phyloP scores from a whole-genome alignment of 1,140 invertebrate genomes.

The Danaus melanippus region DNA sequence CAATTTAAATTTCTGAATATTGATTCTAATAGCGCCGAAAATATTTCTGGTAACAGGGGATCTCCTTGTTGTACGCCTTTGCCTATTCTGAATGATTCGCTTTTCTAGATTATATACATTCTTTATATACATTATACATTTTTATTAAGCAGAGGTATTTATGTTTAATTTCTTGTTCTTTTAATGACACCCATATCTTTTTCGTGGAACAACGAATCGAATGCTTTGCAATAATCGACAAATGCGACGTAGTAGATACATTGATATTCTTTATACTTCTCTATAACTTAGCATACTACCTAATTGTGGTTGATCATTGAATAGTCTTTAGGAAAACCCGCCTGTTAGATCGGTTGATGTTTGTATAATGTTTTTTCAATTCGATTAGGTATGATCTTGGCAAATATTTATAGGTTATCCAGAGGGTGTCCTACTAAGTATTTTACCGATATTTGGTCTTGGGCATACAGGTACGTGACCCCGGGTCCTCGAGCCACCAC shows the following conservation, averaged over 20 bases:
- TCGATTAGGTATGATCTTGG: too few species aligned
- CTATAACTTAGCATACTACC: conserved; percentile 12
- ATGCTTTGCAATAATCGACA: conserved; percentile 24
- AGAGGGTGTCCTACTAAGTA: too few species aligned
- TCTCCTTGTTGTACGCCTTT: conserved; percentile 23
- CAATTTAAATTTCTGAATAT: too few species aligned
- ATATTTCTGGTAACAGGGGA: conserved; percentile 14
- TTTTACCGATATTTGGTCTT: too few species aligned
- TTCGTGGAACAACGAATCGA: conserved; percentile 18
- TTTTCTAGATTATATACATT: too few species aligned
- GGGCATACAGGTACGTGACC: too few species aligned
- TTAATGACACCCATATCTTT: conserved; percentile 10
- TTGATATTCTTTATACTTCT: conserved; percentile 12
- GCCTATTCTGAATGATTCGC: conserved; percentile 5
- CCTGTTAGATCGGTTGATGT: too few species aligned
- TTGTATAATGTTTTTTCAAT: too few species aligned
- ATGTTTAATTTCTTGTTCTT: conserved; percentile 19
- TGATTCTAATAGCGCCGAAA: too few species aligned
- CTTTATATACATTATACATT: too few species aligned
- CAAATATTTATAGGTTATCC: too few species aligned
- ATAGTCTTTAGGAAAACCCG: conserved; percentile 7
- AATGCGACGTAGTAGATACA: conserved; percentile 18
- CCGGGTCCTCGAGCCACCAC: too few species aligned
- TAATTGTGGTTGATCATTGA: conserved; percentile 7
- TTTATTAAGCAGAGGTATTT: conserved; percentile 18